phyloP scores from a whole-genome alignment of 2,888 invertebrate species.

The Drosophila vallismaia region DNA sequence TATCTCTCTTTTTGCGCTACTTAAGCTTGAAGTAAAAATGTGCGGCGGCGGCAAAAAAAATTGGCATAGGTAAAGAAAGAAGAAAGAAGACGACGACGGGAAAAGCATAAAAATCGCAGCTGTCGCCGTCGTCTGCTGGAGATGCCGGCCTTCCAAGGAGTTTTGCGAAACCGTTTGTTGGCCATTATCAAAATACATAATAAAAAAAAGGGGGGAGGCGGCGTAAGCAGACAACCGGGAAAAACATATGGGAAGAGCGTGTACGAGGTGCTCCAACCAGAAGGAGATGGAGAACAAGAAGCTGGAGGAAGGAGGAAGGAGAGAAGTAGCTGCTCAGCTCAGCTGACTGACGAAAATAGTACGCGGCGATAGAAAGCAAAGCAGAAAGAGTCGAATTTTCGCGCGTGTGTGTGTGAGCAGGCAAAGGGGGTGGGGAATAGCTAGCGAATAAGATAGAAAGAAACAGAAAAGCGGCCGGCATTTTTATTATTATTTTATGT shows the following conservation, averaged over 20 bases:
- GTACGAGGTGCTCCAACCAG: conserved; percentile 34
- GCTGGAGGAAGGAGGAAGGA: conserved; percentile 23
- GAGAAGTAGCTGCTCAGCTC: conserved; percentile 48
- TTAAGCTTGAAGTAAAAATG: conserved; percentile 9
- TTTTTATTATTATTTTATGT: conserved; percentile 74
- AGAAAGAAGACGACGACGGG: conserved; percentile 9
- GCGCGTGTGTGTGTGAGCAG: conserved; percentile 38
- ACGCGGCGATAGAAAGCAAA: conserved; percentile 63
- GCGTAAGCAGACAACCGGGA: conserved; percentile 15
- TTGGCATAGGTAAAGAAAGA: conserved; percentile 25
- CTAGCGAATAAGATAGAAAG: conserved; percentile 16
- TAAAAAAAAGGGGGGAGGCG: conserved; percentile 27
- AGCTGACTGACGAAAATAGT: conserved; percentile 75
- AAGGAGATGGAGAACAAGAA: conserved; percentile 29
- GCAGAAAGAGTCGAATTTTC: conserved; percentile 54
- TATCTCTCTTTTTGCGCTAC: not conserved
- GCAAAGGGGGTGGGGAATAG: conserved; percentile 12
- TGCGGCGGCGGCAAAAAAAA: conserved; percentile 6
- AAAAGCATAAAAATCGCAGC: conserved; percentile 15
- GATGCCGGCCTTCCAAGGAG: conserved; percentile 23
- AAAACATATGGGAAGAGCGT: conserved; percentile 39
- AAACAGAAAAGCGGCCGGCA: conserved; percentile 70
- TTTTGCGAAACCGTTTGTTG: conserved; percentile 9
- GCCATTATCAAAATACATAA: conserved; percentile 46
- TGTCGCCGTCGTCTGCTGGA: conserved; percentile 3